Conservation (phyloP, 1,140 invertebrate species). For the Helicoverpa zea region DNA sequence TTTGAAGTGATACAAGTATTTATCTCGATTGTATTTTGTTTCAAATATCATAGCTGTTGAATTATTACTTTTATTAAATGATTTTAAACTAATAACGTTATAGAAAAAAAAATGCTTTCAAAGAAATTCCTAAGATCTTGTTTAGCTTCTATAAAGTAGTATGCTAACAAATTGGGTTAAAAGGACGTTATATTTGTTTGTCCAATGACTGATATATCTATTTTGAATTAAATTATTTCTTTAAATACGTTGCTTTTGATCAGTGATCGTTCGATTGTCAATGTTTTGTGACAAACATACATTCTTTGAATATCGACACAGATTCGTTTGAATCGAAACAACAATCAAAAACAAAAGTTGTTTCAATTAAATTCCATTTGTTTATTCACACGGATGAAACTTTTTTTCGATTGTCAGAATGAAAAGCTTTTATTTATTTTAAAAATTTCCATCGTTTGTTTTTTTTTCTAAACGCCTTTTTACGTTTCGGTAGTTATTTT, state of each 20-base stretch:
- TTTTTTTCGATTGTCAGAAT: conserved; percentile 54
- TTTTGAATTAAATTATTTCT: too few relatives aligned
- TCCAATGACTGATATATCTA: too few relatives aligned
- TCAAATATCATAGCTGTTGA: neutral
- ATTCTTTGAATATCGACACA: conserved; percentile 43
- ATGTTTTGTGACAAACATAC: conserved; percentile 34
- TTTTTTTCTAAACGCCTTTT: conserved; percentile 54
- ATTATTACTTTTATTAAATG: conserved; percentile 10
- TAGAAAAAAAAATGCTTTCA: too few relatives aligned
- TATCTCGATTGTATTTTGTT: conserved; percentile 26
- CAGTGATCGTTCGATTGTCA: neutral
- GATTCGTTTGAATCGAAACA: conserved; percentile 58
- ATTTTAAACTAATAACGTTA: too few relatives aligned
- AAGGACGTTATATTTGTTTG: too few relatives aligned
- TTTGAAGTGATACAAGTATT: conserved; percentile 7
- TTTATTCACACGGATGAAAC: conserved; percentile 65
- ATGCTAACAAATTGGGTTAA: too few relatives aligned
- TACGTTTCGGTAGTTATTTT: neutral
- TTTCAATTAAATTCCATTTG: conserved; percentile 74
- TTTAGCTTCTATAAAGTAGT: too few relatives aligned
- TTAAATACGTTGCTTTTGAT: neutral
- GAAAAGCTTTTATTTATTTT: conserved; percentile 49
- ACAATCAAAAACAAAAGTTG: conserved; percentile 65
- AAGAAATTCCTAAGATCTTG: too few relatives aligned
- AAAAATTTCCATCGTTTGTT: conserved; percentile 60